Evolutionary conservation across 2,888 invertebrate genomes (phyloP).

Genomic region (Eilema depressum): DNA sequence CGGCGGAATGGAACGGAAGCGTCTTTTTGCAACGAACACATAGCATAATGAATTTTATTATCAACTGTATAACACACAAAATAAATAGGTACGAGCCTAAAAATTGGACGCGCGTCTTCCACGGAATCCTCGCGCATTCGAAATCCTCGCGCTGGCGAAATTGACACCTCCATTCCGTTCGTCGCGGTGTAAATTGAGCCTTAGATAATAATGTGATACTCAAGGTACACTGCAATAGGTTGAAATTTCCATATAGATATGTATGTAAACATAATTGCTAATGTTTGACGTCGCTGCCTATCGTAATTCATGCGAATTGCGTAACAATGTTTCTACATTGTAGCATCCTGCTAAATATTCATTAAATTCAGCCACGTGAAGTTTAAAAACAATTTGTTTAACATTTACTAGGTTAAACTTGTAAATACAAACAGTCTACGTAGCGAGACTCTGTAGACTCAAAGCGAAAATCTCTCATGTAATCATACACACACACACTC

Average conservation of each 20-base stretch:
- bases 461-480: background rate
- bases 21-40: too few relatives aligned
- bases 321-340: conserved; percentile 3
- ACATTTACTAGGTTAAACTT: background rate
- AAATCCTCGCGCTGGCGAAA: too few relatives aligned
- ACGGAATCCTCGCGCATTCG: too few relatives aligned
- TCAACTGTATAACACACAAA: too few relatives aligned
- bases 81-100: too few relatives aligned
- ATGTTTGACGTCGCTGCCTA: background rate
- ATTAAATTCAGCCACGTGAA: background rate
- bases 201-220: conserved; percentile 3
- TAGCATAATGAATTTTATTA: too few relatives aligned
- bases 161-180: too few relatives aligned
- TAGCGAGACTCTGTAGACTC: background rate
- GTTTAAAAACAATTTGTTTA: background rate
- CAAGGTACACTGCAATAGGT: background rate
- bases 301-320: background rate
- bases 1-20: too few relatives aligned
- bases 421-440: background rate
- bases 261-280: background rate
- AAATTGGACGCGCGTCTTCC: too few relatives aligned
- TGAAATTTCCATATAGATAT: conserved; percentile 8
- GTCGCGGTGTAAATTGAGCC: too few relatives aligned
- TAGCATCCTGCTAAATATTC: background rate
- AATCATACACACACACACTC: too few relatives aligned